Evolutionary conservation across 2,797 vertebrate species (phyloP).

Genomic region (Poliocrania exsul): DNA sequence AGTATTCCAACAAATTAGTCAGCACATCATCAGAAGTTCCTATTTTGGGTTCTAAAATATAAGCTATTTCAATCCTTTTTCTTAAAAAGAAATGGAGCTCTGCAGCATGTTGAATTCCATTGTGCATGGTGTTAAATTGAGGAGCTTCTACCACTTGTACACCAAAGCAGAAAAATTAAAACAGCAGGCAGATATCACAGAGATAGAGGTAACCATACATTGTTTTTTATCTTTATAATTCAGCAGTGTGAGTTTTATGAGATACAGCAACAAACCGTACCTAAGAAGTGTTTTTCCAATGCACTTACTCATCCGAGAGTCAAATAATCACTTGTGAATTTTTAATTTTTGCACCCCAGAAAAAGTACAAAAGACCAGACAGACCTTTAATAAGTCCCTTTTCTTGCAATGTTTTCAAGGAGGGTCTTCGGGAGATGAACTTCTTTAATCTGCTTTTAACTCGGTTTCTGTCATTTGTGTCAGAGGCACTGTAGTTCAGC

Average conservation of each 20-base stretch:
- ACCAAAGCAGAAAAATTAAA: background rate
- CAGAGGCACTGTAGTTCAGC: conserved; percentile 84
- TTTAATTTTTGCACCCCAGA: background rate
- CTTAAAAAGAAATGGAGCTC: background rate
- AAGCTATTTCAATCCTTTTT: background rate
- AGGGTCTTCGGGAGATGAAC: conserved; percentile 91
- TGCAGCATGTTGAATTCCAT: background rate
- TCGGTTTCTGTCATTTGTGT: conserved; percentile 87
- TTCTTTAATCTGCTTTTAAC: conserved; percentile 93
- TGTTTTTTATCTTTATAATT: background rate
- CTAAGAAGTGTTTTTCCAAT: background rate
- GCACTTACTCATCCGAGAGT: background rate
- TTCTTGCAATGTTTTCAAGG: conserved; percentile 92
- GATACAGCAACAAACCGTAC: background rate
- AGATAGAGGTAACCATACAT: background rate
- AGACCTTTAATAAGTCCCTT: conserved; percentile 89
- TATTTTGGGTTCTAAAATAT: background rate
- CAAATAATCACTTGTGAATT: background rate
- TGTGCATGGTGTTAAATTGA: background rate
- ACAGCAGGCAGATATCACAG: background rate
- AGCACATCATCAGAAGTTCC: background rate
- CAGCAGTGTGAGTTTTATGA: background rate
- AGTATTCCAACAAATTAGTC: background rate
- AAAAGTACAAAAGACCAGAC: background rate
- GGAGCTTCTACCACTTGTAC: background rate